These are phyloP conservation scores for Frankliniella fusca DNA, from an alignment of 2,888 invertebrate species.

Conservation along the genomic window DNA sequence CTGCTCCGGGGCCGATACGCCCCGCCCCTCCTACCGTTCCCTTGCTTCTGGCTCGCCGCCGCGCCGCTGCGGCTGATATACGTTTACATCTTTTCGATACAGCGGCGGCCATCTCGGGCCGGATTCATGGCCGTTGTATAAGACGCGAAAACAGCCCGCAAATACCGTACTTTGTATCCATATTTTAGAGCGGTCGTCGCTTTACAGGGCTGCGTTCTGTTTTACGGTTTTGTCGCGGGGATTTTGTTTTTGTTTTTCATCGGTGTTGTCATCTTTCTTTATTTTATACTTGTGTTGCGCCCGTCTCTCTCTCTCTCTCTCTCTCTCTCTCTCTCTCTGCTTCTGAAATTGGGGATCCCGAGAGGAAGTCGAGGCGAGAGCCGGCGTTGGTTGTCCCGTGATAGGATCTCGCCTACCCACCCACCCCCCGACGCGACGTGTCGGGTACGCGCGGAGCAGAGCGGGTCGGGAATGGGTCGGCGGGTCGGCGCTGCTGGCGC, in stretches of 20 bases:
- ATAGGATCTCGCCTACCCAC: too few species aligned
- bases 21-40: not conserved
- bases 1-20: not conserved
- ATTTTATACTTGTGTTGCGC: too few species aligned
- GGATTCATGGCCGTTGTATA: not conserved
- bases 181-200: not conserved
- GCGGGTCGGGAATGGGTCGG: not conserved
- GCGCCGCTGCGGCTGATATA: not conserved
- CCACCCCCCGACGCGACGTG: too few species aligned
- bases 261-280: not conserved
- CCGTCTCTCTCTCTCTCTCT: too few species aligned
- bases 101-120: not conserved
- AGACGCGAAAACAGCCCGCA: constrained; percentile 18
- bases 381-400: too few species aligned
- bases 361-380: too few species aligned
- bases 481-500: not conserved
- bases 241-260: not conserved
- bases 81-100: constrained; percentile 26
- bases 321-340: too few species aligned
- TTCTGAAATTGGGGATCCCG: too few species aligned
- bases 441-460: too few species aligned
- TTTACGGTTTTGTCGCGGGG: too few species aligned
- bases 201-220: too few species aligned
- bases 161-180: constrained; percentile 3
- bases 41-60: not conserved